Percentiles rank a stretch among this genome's conserved stretches.
Evolutionary conservation across 30 jellyfish, hydroid and myxozoan genomes (phyloP).

Genomic region (Aurelia sp.): DNA sequence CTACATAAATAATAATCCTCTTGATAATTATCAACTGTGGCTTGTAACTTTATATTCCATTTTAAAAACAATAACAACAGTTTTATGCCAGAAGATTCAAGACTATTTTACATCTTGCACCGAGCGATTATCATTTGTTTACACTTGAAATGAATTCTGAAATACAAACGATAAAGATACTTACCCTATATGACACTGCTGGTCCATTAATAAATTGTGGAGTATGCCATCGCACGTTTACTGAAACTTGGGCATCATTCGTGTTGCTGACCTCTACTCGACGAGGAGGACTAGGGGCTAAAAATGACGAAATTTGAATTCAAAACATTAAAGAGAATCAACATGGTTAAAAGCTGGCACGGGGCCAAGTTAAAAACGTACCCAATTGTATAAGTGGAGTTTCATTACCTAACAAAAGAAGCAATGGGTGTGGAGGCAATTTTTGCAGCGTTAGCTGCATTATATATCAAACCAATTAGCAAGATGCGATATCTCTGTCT

Average conservation of each 20-base stretch:
- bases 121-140: no score
- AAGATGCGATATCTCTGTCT: no score
- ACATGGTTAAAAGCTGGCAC: background rate
- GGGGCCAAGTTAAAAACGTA: background rate
- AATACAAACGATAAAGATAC: background rate
- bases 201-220: conserved; percentile 57
- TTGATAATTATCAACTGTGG: no score
- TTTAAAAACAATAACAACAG: no score
- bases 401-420: background rate
- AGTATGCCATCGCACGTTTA: conserved; percentile 55
- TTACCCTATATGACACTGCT: conserved; percentile 52
- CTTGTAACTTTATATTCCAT: no score
- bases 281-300: conserved; percentile 62
- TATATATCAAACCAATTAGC: no score
- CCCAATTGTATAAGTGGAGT: background rate
- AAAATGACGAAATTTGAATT: no score
- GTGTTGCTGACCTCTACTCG: conserved; percentile 25
- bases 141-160: no score
- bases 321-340: background rate
- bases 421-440: background rate
- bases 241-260: conserved; percentile 16
- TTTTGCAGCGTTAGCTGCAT: no score
- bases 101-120: no score
- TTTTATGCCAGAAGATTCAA: no score
- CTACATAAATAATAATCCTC: no score